Percentiles rank a stretch among this genome's conserved stretches.
Evolutionary conservation across 2,113 vertebrate species (phyloP).

Genomic region (Pardalotus punctatus): DNA sequence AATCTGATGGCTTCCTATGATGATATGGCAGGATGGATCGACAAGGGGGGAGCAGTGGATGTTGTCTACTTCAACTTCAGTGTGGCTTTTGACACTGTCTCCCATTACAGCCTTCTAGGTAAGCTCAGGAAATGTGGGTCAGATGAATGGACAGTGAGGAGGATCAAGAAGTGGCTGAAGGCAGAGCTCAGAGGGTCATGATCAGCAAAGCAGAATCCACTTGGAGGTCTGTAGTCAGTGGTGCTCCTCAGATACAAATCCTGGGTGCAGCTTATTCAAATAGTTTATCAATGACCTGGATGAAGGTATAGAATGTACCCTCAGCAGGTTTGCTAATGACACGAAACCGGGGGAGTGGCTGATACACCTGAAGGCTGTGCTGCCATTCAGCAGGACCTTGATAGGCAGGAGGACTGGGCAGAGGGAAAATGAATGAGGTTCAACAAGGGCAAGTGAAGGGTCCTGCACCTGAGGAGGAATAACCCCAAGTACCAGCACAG

Average conservation of each 20-base stretch:
- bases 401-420: neutral
- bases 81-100: neutral
- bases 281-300: no score
- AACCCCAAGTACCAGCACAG: neutral
- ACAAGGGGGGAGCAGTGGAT: neutral
- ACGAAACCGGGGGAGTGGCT: neutral
- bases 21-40: fast-evolving
- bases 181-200: neutral
- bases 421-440: neutral
- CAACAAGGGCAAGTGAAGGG: neutral
- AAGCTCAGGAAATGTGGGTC: neutral
- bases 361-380: neutral
- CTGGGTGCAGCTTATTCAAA: fast-evolving
- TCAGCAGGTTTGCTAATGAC: neutral
- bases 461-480: neutral
- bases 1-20: fast-evolving
- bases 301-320: neutral
- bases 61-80: neutral
- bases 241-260: neutral
- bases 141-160: neutral
- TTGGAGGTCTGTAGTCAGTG: neutral
- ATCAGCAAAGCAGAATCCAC: neutral
- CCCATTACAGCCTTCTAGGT: no score
- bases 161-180: neutral
- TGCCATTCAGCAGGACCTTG: neutral